Base-by-base conservation (phyloP, 2,113 vertebrate genomes). In the Acinonyx jubatus region DNA sequence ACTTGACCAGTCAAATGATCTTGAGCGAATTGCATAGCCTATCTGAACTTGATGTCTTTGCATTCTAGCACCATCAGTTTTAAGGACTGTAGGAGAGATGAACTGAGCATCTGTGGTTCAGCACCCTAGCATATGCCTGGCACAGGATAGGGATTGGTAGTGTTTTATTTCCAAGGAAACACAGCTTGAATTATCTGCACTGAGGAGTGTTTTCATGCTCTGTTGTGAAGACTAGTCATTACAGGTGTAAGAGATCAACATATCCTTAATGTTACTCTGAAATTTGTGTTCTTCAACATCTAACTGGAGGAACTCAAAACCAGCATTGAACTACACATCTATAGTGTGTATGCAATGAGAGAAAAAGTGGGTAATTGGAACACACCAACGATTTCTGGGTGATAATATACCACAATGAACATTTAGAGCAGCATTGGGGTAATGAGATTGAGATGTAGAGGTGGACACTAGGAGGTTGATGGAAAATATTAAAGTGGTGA, bases 1-100 rank as follows among this genome's bases (percentile, higher is more conserved):
- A 36, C 31, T 91, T 96, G 87, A 21, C 9, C 50, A 93, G 50
- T 25, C n/a, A 73, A 63, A 68, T 95, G 36, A 91, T 45, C 65
- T 89, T 78, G 73, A 95, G 38, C 45, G 79, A 76, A 88, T 61
- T 86, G 48, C 48, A 76, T 23, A 86, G 52, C 61, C 21, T 86
- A 10, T 80, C 50, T 94, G 68, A 94, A 73, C 45, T 68, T 69
- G 7, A 83, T 27, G 71, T 80, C 7, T 94, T 81, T 86, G 73
- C 73, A 29, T 74, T 90, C 13, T 84, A 45, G 88, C 25, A 68
- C 10, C 48, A 19, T 92, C 74, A 84, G 29, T 61, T 5, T 66
- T 76, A 94, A 93, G 68, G 29, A 55, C 52, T 88, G 61, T 87
- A 69, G 73, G 55, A 94, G 83, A 91, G 82, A 65, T 81, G 36